Evolutionary conservation across 2,113 vertebrate species (phyloP), one percentile per base, ranked within the genome.

Genomic region (Campylorhamphus procurvoides): DNA sequence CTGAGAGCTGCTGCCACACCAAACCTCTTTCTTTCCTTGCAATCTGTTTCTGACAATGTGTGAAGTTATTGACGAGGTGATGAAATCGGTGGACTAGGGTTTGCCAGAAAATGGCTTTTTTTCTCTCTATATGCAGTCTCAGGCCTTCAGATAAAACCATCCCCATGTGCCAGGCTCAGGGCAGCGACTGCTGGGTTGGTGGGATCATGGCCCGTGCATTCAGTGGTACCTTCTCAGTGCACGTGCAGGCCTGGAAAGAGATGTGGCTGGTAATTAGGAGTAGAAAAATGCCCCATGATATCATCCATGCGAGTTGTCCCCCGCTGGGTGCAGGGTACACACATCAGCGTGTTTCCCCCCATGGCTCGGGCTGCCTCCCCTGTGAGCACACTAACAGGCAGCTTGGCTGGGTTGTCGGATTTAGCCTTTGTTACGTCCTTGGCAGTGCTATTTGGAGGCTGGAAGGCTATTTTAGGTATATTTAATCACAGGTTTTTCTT

Each of bases 11-110:
- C 67, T 94, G 86, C 81, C 74, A 85, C 86, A 63, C 81, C 78
- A 63, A 63, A 77, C 74, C 85, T 84, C 90, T 58, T 63, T 67
- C 67, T 91, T 89, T 35, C 62, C 23, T 49, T 40, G 67, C 85
- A 93, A 75, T 92, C 94, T 97, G 96, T 64, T 95, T 75, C 90
- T 94, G 91, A 95, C 92, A 96, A 90, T 0, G 86, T 96, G 92
- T 2, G 53, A 96, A 93, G 86, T 66, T 90, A 96, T 25, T 96
- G 96, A 97, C 87, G 66, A 87, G 83, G 94, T 89, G 90, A 87
- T 69, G 82, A 95, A 96, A 78, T 94, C 72, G 64, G 56, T 81
- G 93, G 85, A 86, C 87, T 33, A 24, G 31, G 47, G 28, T 71
- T 87, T 97, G 93, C 68, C 95, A 95, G 84, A 56, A 90, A 90